Percentiles rank a stretch among this genome's conserved stretches.
Evolutionary conservation across 2,888 invertebrate genomes (phyloP).

Genomic region (Erynnis tages): DNA sequence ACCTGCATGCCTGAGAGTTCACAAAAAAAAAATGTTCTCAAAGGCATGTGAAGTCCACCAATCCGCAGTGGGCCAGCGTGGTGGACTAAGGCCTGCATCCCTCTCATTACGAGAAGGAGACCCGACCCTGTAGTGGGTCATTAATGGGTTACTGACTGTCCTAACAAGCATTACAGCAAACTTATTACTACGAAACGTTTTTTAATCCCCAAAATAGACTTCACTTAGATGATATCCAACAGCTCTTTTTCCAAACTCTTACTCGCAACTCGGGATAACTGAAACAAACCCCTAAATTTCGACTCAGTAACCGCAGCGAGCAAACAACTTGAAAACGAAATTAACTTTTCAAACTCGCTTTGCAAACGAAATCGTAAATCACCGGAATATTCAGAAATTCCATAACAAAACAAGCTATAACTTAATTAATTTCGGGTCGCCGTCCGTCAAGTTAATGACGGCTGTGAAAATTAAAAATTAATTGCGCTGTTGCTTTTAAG

Average conservation of each 20-base stretch:
- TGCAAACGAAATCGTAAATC: constrained; percentile 28
- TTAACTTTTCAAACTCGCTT: constrained; percentile 26
- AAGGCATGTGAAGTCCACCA: too few species aligned
- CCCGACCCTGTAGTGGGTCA: too few species aligned
- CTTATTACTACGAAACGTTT: too few species aligned
- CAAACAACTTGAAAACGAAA: constrained; percentile 28
- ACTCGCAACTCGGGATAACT: background rate
- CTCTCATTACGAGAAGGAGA: too few species aligned
- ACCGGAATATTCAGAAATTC: constrained; percentile 22
- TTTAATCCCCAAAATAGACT: too few species aligned
- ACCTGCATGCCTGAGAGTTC: too few species aligned
- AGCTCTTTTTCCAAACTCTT: background rate
- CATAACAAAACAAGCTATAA: constrained; percentile 43
- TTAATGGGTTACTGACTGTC: too few species aligned
- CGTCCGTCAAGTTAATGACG: constrained; percentile 16
- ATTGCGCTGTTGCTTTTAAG: background rate
- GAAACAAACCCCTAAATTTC: constrained; percentile 24
- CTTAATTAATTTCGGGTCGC: constrained; percentile 44
- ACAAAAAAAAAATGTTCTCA: too few species aligned
- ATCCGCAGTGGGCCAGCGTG: too few species aligned
- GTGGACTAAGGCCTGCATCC: too few species aligned
- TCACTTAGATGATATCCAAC: too few species aligned
- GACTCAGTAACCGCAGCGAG: constrained; percentile 21
- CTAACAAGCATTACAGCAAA: too few species aligned
- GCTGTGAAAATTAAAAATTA: constrained; percentile 17